Conservation (phyloP, 2,797 vertebrate genomes). For the Pantherophis alleghaniensis region DNA sequence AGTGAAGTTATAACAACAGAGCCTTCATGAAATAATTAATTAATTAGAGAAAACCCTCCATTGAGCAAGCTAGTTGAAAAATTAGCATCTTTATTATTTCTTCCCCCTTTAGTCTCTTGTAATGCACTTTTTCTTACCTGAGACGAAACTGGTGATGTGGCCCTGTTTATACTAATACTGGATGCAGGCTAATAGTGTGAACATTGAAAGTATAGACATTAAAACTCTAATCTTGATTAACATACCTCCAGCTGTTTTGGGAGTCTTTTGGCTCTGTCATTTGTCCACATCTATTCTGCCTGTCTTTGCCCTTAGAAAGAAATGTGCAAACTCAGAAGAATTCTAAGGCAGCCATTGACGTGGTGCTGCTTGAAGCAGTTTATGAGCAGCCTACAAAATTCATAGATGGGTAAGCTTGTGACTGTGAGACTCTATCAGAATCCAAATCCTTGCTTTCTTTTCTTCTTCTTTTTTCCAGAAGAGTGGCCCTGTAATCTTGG, state of each 20-base stretch:
- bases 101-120: constrained; percentile 32
- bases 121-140: constrained; percentile 43
- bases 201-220: neutral
- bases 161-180: constrained; percentile 24
- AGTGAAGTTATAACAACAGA: constrained; percentile 51
- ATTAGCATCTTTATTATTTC: constrained; percentile 47
- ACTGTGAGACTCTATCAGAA: neutral
- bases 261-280: neutral
- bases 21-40: constrained; percentile 53
- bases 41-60: constrained; percentile 39
- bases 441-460: neutral
- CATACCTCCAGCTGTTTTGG: neutral
- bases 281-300: neutral
- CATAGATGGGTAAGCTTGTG: neutral
- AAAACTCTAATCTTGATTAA: neutral
- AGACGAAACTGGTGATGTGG: constrained; percentile 41
- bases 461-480: neutral
- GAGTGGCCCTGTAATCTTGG: neutral
- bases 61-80: constrained; percentile 54
- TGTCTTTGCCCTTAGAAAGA: neutral
- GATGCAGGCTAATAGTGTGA: neutral
- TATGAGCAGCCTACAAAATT: constrained; percentile 21
- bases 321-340: neutral
- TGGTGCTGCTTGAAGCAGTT: constrained; percentile 3
- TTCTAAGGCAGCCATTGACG: neutral